Evolutionary conservation across 2,888 invertebrate species (phyloP), one percentile per base, ranked within the genome.

Genomic region (Nasonovia ribisnigri): DNA sequence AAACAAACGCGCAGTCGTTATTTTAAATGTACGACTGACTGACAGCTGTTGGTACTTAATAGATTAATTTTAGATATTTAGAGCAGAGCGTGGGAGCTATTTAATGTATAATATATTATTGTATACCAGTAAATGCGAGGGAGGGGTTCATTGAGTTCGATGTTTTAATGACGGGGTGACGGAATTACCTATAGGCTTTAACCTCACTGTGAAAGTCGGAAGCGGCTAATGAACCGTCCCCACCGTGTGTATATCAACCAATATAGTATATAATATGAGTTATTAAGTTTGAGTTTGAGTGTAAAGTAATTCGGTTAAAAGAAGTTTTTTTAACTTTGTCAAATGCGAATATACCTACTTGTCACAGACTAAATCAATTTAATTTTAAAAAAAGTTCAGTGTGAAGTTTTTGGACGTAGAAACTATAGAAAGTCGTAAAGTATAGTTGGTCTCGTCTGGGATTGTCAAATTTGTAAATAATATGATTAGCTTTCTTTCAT

Each of bases 401-500:
- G 90, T 90, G 77, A 48, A 90, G 77, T 84, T 90, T 42, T 42
- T n/a, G 8, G 77, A 16, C 36, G 26, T 36, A 36, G 24, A 77
- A 77, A 90, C 90, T 89, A 57, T n/a, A 48, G 26, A 51, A 51
- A 77, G 77, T 77, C 8, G 1, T 46, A 36, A 0, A 1, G 6
- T 84, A 16, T 84, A 77, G 16, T 29, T 42, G 29, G 51, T 90
- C 77, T 90, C 36, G 20, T 29, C 29, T 51, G 51, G 42, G 51
- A 51, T 84, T 84, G 51, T 42, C 26, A 51, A 90, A 90, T 90
- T 90, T 84, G 77, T 90, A 84, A 84, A 84, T 77, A 90, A 90
- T 51, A 90, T 20, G n/a, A n/a, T 90, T 89, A 90, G 43, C 43
- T 43, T 60, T 67, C 46, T 90, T 60, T 60, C 60, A 20, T 60